Conservation (phyloP, 1,140 invertebrate species). For the Drosophila takahashii region DNA sequence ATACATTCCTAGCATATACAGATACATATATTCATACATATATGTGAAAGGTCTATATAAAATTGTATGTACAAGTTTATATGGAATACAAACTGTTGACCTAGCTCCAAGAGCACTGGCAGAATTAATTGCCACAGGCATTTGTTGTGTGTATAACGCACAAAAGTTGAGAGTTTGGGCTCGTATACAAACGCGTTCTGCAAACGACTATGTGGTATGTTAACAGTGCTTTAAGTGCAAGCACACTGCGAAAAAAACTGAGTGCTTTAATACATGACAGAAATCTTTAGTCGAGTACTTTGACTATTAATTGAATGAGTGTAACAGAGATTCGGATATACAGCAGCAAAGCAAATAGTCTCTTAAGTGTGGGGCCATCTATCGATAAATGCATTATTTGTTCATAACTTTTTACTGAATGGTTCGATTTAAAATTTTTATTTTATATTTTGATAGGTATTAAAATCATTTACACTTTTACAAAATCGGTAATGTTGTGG, state of each 20-base stretch:
- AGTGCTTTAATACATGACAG: too few species aligned
- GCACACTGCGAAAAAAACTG: not conserved
- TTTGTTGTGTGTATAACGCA: constrained; percentile 33
- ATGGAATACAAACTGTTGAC: constrained; percentile 52
- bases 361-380: too few species aligned
- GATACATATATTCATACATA: not conserved
- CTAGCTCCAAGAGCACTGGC: constrained; percentile 44
- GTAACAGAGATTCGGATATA: too few species aligned
- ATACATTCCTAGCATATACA: constrained; percentile 24
- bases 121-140: constrained; percentile 31
- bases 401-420: too few species aligned
- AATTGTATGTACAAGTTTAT: constrained; percentile 8
- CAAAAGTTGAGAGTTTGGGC: constrained; percentile 15
- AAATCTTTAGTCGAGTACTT: too few species aligned
- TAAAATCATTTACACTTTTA: too few species aligned
- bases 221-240: not conserved
- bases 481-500: too few species aligned
- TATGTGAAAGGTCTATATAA: constrained; percentile 6
- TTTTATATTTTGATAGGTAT: too few species aligned
- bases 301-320: too few species aligned
- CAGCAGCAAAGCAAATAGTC: too few species aligned
- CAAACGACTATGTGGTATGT: not conserved
- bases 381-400: too few species aligned
- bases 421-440: too few species aligned
- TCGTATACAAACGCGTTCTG: not conserved